phyloP scores from a whole-genome alignment of 2,113 vertebrate species.

The Sterrhoptilus dennistouni region DNA sequence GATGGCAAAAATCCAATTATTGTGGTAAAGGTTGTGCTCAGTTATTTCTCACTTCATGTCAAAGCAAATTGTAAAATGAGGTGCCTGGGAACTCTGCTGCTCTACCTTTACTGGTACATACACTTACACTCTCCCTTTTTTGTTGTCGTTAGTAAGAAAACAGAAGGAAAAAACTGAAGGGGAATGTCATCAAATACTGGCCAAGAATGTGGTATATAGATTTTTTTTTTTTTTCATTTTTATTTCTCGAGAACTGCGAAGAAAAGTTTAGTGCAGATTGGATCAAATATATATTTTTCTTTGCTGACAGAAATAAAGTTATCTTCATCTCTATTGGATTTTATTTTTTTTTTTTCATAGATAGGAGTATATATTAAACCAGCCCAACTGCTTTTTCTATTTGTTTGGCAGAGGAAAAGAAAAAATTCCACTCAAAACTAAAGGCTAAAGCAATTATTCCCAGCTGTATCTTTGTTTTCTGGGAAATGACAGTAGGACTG shows the following conservation, averaged over 20 bases:
- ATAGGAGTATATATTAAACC: constrained; percentile 23
- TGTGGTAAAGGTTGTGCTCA: constrained; percentile 52
- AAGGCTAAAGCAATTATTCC: constrained; percentile 43
- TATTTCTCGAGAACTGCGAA: constrained; percentile 10
- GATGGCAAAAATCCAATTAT: constrained; percentile 72
- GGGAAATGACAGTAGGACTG: neutral
- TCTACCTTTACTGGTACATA: neutral
- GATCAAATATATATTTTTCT: constrained; percentile 40
- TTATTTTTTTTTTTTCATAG: neutral
- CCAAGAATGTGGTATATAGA: neutral
- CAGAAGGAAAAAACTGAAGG: constrained; percentile 29
- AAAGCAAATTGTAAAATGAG: constrained; percentile 56
- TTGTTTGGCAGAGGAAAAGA: neutral
- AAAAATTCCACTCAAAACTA: constrained; percentile 15
- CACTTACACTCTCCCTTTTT: neutral
- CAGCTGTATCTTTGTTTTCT: neutral
- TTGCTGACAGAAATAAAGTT: constrained; percentile 15
- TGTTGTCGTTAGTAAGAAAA: constrained; percentile 39
- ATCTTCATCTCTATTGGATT: constrained; percentile 46
- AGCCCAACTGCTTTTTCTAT: constrained; percentile 10
- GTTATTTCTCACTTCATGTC: constrained; percentile 52
- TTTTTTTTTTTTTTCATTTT: neutral
- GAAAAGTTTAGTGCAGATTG: constrained; percentile 25
- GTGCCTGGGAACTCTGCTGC: constrained; percentile 5
- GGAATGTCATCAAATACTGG: neutral